Evolutionary conservation across 2,797 vertebrate species (phyloP), one percentile per base, ranked within the genome.

Genomic region (Gymnodraco acuticeps): DNA sequence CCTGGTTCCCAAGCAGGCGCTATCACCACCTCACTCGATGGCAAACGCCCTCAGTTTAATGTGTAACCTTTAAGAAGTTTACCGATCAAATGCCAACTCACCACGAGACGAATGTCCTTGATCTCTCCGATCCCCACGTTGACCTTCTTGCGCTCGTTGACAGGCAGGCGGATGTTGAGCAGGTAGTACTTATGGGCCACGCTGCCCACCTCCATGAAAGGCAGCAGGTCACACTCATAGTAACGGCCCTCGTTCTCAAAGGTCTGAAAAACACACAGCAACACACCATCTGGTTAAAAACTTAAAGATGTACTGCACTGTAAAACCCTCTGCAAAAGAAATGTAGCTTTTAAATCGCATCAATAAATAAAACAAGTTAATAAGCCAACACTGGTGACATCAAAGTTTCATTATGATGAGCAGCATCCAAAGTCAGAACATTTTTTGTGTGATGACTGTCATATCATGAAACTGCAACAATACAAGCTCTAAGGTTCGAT

Each of bases 111-210:
- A 79, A 99, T 96, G 80, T 99, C 98, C 82, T 95, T 98, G 88
- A 99, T 97, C 79, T 99, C 97, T 1, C 98, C 98, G 0, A 99
- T 99, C 47, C 96, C 96, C 59, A 98, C 93, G 0, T 99, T 99
- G 63, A 98, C 80, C 74, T 96, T 97, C 90, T 97, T 97, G 69
- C 92, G 95, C 63, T 97, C 97, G 2, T 95, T 96, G 52, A 99
- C 96, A 0, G 98, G 98, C 50, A 99, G 94, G 1, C 97, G 96
- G 85, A 99, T 96, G 92, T 99, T 99, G 77, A 99, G 93, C 31
- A 99, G 97, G 79, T 99, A 99, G 90, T 96, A 99, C 71, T 99
- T 99, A 85, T 99, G 98, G n/a, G 96, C 95, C 78, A 99, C 97
- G 0, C 95, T 98, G 51, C 98, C 98, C 0, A 99, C 85, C 90